Evolutionary conservation across 2,113 vertebrate species (phyloP).

Genomic region (Pachypanchax playfairii): DNA sequence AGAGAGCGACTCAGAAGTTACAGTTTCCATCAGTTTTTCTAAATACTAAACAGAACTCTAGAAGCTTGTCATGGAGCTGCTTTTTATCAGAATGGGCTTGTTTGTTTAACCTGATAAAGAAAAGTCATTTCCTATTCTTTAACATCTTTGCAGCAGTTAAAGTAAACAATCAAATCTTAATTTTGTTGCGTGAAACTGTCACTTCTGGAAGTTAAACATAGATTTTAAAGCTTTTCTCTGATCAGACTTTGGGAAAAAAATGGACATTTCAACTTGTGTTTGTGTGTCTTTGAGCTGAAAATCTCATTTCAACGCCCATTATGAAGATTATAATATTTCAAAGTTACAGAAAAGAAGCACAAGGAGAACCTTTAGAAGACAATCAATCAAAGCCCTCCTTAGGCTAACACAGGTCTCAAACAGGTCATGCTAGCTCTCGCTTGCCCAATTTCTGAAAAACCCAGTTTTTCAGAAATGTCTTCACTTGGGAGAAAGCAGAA

Average conservation of each 20-base stretch:
- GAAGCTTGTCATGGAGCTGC: background rate
- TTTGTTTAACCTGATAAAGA: too few species aligned
- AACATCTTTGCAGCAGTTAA: too few species aligned
- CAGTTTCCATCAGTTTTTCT: conserved; percentile 29
- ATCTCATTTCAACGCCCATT: background rate
- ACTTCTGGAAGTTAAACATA: too few species aligned
- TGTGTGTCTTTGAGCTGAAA: background rate
- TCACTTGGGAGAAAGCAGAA: background rate
- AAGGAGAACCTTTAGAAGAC: conserved; percentile 9
- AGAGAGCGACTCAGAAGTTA: conserved; percentile 40
- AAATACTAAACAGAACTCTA: background rate
- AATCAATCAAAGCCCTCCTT: conserved; percentile 21
- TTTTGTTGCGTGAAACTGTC: background rate
- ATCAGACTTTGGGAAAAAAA: too few species aligned
- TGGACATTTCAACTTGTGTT: background rate
- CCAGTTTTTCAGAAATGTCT: background rate
- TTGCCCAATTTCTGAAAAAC: conserved; percentile 16
- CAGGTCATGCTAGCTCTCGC: conserved; percentile 13
- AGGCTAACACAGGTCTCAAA: conserved; percentile 16
- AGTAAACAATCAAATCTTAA: background rate
- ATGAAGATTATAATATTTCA: background rate
- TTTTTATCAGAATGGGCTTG: too few species aligned
- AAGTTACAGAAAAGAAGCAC: background rate
- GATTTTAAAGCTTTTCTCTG: too few species aligned
- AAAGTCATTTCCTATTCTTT: background rate